A percentile compares a stretch with the other conserved stretches of the same genome.
Conservation (phyloP, 64 coral and sea anemone genomes). For the Stichodactyla mertensii region DNA sequence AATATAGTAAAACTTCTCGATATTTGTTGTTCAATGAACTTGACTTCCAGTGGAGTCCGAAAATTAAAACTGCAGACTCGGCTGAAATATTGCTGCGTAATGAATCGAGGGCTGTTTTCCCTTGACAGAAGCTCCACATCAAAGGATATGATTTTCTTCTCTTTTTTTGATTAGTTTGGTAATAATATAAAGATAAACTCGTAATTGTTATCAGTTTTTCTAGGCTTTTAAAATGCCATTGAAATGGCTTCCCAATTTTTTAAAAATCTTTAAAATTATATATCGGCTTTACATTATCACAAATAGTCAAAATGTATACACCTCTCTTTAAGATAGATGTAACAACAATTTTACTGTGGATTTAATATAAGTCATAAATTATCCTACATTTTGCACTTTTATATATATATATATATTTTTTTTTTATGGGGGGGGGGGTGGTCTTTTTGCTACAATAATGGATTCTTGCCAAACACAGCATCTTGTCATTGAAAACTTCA, state of each 20-base stretch:
- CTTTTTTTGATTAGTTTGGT: background rate
- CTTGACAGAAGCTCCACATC: background rate
- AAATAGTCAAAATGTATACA: background rate
- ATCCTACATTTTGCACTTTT: background rate
- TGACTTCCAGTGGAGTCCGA: background rate
- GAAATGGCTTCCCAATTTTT: background rate
- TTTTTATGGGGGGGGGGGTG: background rate
- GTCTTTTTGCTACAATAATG: constrained; percentile 11
- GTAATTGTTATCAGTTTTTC: background rate
- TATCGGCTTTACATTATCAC: background rate
- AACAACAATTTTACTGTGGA: background rate
- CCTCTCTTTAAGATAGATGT: background rate
- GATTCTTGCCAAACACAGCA: background rate
- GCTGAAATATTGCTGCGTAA: background rate
- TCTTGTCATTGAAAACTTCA: background rate
- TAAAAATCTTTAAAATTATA: background rate
- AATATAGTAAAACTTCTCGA: too few species aligned
- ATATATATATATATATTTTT: background rate
- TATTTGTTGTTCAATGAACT: too few species aligned
- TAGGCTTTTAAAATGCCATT: background rate
- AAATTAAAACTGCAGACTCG: background rate
- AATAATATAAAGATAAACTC: background rate
- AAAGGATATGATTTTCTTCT: background rate
- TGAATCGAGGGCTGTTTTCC: background rate
- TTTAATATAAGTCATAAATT: background rate